Conservation (phyloP, 2,113 vertebrate genomes). For the Megaceryle maxima region DNA sequence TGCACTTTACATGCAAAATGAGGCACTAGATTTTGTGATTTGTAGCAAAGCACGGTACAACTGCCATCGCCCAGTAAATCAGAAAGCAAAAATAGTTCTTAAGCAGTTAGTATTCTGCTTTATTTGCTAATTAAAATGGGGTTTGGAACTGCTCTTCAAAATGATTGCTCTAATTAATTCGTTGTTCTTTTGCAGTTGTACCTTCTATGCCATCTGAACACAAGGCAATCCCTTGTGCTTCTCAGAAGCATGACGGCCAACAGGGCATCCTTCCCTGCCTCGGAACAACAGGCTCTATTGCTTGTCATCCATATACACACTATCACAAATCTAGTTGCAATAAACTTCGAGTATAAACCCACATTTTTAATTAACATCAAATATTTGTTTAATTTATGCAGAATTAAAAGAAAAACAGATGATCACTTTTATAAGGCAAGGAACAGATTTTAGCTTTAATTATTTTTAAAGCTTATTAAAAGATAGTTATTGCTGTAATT, state of each 20-base stretch:
- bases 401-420: constrained; percentile 61
- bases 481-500: constrained; percentile 18
- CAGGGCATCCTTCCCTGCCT: background rate
- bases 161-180: constrained; percentile 65
- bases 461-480: constrained; percentile 60
- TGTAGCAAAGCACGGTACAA: background rate
- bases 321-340: constrained; percentile 29
- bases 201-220: constrained; percentile 2
- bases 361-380: constrained; percentile 69
- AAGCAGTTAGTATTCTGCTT: constrained; percentile 49
- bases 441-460: constrained; percentile 65
- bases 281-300: background rate
- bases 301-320: background rate
- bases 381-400: constrained; percentile 64
- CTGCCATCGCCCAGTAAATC: constrained; percentile 36
- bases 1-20: constrained; percentile 24
- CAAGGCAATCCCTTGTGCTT: background rate
- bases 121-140: constrained; percentile 65
- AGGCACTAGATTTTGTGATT: constrained; percentile 52
- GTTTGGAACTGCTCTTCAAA: constrained; percentile 41
- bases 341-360: constrained; percentile 37
- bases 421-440: constrained; percentile 52
- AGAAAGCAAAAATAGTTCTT: constrained; percentile 53
- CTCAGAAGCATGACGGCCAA: background rate
- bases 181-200: constrained; percentile 28